Evolutionary conservation across 2,888 invertebrate genomes (phyloP).

Genomic region (Temnothorax ravouxi): DNA sequence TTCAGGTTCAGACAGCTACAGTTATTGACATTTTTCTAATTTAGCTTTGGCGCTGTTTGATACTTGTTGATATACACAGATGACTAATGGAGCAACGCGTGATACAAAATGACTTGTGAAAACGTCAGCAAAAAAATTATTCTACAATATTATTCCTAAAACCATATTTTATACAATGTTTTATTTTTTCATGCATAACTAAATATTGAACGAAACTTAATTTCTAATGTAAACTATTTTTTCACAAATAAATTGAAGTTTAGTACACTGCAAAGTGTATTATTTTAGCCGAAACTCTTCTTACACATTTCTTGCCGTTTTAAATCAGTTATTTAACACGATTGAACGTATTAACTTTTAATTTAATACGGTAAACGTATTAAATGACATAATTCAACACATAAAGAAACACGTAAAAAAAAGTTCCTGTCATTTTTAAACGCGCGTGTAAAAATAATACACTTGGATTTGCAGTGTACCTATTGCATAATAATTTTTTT

Average conservation of each 20-base stretch:
- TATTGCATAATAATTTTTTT: neutral
- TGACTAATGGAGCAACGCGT: neutral
- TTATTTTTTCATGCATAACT: neutral
- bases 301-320: too few species aligned
- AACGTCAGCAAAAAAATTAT: neutral
- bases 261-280: neutral
- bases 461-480: neutral
- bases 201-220: neutral
- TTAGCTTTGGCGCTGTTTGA: conserved; percentile 1
- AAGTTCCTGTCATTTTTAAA: too few species aligned
- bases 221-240: neutral
- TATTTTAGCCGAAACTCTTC: too few species aligned
- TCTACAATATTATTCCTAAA: too few species aligned
- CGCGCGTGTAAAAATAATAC: too few species aligned
- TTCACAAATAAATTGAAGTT: neutral
- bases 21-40: neutral
- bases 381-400: too few species aligned
- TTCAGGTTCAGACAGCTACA: neutral
- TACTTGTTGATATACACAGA: neutral
- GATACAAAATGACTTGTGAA: neutral
- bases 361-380: too few species aligned
- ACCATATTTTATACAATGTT: too few species aligned
- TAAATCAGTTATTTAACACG: too few species aligned
- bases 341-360: too few species aligned
- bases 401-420: too few species aligned